These are phyloP conservation scores for Nasonia oneida DNA, from an alignment of 2,888 invertebrate species.

Conservation along the genomic window DNA sequence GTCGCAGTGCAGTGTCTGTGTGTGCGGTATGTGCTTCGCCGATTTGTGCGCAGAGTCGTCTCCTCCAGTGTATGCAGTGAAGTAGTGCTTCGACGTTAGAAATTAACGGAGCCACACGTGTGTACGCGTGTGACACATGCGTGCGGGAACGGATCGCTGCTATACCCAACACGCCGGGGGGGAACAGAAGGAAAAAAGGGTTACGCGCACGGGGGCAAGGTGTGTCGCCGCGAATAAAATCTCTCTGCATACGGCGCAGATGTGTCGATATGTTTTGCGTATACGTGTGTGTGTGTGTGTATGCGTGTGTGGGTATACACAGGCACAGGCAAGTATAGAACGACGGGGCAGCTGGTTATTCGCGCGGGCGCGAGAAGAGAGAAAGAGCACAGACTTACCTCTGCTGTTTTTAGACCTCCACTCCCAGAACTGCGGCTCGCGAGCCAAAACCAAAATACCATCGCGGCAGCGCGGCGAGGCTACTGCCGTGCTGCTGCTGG, in stretches of 20 bases:
- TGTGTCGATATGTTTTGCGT: not conserved
- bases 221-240: not conserved
- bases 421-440: conserved; percentile 79
- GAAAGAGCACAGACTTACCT: conserved; percentile 74
- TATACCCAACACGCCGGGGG: too few species aligned
- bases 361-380: conserved; percentile 27
- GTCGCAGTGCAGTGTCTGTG: not conserved
- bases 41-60: not conserved
- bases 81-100: too few species aligned
- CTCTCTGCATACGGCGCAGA: not conserved
- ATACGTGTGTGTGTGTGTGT: not conserved
- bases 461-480: conserved; percentile 68
- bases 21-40: not conserved
- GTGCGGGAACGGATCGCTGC: too few species aligned
- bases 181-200: too few species aligned
- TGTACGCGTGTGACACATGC: too few species aligned
- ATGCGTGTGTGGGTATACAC: not conserved
- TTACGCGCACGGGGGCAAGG: not conserved
- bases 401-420: conserved; percentile 79
- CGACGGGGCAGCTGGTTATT: not conserved
- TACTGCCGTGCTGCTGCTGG: conserved; percentile 18
- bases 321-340: not conserved
- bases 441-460: conserved; percentile 80
- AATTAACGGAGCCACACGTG: too few species aligned
- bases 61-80: not conserved